A percentile compares a stretch with the other conserved stretches of the same genome.
These are phyloP conservation scores for Lycophotia porphyrea DNA, from an alignment of 2,888 invertebrate species.

Conservation along the genomic window DNA sequence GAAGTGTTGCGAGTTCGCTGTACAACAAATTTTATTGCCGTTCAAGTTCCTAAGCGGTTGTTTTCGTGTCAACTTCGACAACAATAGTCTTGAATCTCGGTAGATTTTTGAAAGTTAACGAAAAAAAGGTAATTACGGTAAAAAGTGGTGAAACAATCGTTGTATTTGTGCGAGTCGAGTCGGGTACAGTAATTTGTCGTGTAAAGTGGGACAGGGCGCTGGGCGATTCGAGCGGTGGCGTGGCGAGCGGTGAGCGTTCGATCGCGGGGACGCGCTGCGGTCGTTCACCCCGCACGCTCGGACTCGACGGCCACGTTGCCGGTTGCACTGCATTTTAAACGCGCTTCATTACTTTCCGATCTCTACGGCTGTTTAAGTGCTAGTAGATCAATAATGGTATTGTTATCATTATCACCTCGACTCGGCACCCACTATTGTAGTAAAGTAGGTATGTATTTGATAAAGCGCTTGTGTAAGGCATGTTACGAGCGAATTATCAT, in stretches of 20 bases:
- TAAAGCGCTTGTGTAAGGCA: slow-evolving; percentile 48
- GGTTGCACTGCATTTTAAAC: slow-evolving; percentile 70
- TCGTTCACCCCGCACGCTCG: slow-evolving; percentile 83
- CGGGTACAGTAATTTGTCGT: slow-evolving; percentile 74
- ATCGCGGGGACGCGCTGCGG: slow-evolving; percentile 86
- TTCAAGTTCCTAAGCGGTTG: slow-evolving; percentile 14
- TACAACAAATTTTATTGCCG: slow-evolving; percentile 17
- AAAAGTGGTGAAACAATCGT: slow-evolving; percentile 56
- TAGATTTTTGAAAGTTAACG: slow-evolving; percentile 37
- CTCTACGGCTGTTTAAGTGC: slow-evolving; percentile 59
- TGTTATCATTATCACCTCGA: slow-evolving; percentile 58
- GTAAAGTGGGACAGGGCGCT: slow-evolving; percentile 71
- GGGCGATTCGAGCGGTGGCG: slow-evolving; percentile 68
- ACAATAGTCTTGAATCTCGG: slow-evolving; percentile 37
- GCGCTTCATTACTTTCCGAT: slow-evolving; percentile 73
- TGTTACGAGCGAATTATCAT: slow-evolving; percentile 44
- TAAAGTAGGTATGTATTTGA: slow-evolving; percentile 39
- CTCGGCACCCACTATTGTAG: slow-evolving; percentile 46
- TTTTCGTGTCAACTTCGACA: slow-evolving; percentile 37
- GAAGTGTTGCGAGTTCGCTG: slow-evolving; percentile 30
- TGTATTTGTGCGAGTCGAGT: slow-evolving; percentile 58
- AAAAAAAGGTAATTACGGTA: slow-evolving; percentile 56
- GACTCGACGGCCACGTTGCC: slow-evolving; percentile 74
- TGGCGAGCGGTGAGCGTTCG: slow-evolving; percentile 78
- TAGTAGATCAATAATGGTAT: slow-evolving; percentile 69